phyloP scores from a whole-genome alignment of 2,888 invertebrate species.

The Pachycephus smyrnensis region DNA sequence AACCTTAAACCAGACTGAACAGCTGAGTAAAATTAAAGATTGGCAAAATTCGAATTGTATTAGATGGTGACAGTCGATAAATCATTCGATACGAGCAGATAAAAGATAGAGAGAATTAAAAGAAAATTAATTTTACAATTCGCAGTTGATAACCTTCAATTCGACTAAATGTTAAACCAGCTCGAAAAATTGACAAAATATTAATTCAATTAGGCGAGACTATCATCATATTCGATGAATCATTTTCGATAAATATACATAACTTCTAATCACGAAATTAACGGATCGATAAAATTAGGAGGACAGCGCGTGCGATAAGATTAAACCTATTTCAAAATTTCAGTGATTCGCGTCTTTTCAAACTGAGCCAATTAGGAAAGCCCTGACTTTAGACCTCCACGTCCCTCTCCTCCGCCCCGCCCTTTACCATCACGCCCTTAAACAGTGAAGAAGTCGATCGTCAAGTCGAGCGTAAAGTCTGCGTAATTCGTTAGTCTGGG shows the following conservation, averaged over 20 bases:
- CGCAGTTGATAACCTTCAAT: no score
- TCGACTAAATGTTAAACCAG: no score
- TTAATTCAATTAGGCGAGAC: no score
- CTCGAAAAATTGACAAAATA: no score
- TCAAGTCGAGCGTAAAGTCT: slow-evolving; percentile 2
- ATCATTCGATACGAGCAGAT: background rate
- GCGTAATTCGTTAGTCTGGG: slow-evolving; percentile 11
- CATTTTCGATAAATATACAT: no score
- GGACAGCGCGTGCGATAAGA: background rate
- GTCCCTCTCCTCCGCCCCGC: background rate
- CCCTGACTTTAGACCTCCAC: background rate
- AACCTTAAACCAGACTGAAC: background rate
- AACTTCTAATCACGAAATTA: background rate
- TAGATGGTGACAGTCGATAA: background rate
- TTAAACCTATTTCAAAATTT: background rate
- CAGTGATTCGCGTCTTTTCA: background rate
- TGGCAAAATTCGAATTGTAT: background rate
- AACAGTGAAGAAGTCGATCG: background rate
- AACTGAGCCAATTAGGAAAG: background rate
- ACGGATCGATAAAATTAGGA: background rate
- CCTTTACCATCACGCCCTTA: background rate
- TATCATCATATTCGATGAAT: no score
- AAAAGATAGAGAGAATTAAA: no score
- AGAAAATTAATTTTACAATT: no score
- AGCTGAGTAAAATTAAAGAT: background rate